Base-by-base conservation (phyloP, 2,113 vertebrate genomes). In the Aix galericulata region DNA sequence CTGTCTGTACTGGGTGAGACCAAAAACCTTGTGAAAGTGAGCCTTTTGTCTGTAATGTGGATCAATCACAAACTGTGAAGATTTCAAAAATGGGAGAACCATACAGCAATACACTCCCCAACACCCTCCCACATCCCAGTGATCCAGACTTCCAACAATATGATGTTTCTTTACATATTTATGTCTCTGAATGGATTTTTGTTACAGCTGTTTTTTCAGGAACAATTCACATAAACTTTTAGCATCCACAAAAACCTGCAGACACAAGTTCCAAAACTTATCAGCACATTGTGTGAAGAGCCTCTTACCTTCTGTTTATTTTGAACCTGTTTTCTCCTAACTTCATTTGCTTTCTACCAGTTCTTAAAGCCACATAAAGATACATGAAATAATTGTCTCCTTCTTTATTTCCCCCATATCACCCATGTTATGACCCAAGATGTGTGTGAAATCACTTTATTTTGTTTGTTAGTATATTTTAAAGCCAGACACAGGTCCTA, bases 391-490 rank as follows among this genome's bases (percentile, higher is more conserved):
- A 64, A 64, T 9, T 40, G 25, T 40, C 9, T 15, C n/a, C n/a
- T 36, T 12, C 36, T 62, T 63, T 29, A 64, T 64, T 64, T 40
- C 25, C 26, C 11, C 36, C 26, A 40, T 40, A 29, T 27, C 38
- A 27, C 27, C 16, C 17, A 38, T 20, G 26, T 40, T 29, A 31
- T 56, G 21, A 60, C 10, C 13, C 46, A 82, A 79, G 82, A 17
- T 1, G 11, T 29, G 20, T 38, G 64, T 81, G 64, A 91, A 91
- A 84, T 78, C 32, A 69, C 18, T 93, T 76, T 62, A 53, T 71
- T 92, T 92, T 77, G n/a, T 84, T 82, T 91, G 68, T n/a, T 52
- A 72, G 44, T 25, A n/a, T 4, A 58, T 91, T 91, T 78, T 84
- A 78, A 50, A 40, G 80, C 23, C 26, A 77, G 68, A 69, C 29